phyloP scores from a whole-genome alignment of 2,113 vertebrate genomes.

The Rhinichthys klamathensis region DNA sequence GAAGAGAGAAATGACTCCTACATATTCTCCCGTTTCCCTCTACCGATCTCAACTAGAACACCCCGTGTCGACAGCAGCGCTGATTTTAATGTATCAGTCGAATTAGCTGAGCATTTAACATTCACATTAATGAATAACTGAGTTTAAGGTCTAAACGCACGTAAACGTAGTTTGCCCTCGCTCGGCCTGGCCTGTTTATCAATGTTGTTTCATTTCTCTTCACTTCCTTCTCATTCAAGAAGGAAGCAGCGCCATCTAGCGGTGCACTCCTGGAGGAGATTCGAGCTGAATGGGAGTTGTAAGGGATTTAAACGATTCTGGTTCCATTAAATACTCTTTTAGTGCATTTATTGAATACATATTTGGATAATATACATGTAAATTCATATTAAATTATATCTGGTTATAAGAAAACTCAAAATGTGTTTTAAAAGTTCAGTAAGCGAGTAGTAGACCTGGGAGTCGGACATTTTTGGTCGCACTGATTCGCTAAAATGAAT shows the following conservation, averaged over 20 bases:
- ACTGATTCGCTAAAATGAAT: neutral
- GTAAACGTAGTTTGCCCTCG: conserved; percentile 3
- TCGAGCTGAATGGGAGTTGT: neutral
- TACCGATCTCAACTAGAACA: conserved; percentile 25
- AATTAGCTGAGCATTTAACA: neutral
- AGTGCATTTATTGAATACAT: too few species aligned
- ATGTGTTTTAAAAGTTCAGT: neutral
- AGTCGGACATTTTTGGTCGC: neutral
- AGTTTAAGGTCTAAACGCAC: neutral
- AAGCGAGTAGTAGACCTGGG: neutral
- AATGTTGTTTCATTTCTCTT: conserved; percentile 22
- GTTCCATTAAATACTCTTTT: too few species aligned
- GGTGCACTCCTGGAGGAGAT: neutral
- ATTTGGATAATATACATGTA: too few species aligned
- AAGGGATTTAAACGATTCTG: neutral
- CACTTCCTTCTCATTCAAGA: conserved; percentile 48
- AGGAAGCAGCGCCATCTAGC: conserved; percentile 39
- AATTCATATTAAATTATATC: neutral
- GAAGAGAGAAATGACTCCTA: conserved; percentile 52
- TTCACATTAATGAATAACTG: neutral
- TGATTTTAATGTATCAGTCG: neutral
- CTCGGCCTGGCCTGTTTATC: conserved; percentile 23
- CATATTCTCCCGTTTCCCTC: conserved; percentile 51
- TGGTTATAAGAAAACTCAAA: neutral
- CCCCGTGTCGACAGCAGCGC: neutral